Conservation (phyloP, 37 sponge, comb jelly and placozoan genomes). For the Lycopodina hypogea region DNA sequence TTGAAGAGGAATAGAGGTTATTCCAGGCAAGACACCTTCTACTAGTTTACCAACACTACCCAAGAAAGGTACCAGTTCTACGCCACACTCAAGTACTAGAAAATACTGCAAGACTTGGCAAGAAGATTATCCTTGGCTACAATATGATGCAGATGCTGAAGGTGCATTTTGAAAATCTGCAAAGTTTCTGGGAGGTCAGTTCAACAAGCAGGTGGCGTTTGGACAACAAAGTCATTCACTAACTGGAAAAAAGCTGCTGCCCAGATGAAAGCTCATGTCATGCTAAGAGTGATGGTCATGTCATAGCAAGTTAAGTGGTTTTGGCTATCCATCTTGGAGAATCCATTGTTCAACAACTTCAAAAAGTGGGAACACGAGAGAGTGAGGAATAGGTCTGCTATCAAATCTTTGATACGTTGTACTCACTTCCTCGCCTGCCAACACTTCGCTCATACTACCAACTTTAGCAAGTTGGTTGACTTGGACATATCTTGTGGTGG, state of each 20-base stretch:
- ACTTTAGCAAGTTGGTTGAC: conserved; percentile 62
- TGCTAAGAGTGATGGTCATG: too few species aligned
- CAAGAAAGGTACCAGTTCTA: too few species aligned
- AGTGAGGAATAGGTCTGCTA: conserved; percentile 56
- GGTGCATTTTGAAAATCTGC: conserved; percentile 51
- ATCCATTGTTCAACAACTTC: conserved; percentile 58
- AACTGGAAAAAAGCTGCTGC: conserved; percentile 70
- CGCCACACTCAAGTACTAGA: too few species aligned
- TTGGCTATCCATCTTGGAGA: conserved; percentile 25
- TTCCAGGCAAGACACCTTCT: too few species aligned
- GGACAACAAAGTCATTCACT: conserved; percentile 55
- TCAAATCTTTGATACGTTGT: conserved; percentile 62
- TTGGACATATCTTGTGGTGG: conserved; percentile 63
- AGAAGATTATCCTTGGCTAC: too few species aligned
- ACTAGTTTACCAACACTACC: too few species aligned
- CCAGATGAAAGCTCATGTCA: conserved; percentile 54
- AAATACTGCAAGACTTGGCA: too few species aligned
- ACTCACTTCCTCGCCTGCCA: conserved; percentile 63
- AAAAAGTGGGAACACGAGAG: conserved; percentile 44
- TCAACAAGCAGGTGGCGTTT: conserved; percentile 44
- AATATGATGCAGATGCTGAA: too few species aligned
- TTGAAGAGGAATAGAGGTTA: too few species aligned
- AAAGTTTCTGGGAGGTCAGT: conserved; percentile 4
- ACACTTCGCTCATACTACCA: conserved; percentile 65
- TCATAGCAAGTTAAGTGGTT: conserved; percentile 2